Base-by-base conservation (phyloP, 2,113 vertebrate genomes). In the Phrynosoma platyrhinos region DNA sequence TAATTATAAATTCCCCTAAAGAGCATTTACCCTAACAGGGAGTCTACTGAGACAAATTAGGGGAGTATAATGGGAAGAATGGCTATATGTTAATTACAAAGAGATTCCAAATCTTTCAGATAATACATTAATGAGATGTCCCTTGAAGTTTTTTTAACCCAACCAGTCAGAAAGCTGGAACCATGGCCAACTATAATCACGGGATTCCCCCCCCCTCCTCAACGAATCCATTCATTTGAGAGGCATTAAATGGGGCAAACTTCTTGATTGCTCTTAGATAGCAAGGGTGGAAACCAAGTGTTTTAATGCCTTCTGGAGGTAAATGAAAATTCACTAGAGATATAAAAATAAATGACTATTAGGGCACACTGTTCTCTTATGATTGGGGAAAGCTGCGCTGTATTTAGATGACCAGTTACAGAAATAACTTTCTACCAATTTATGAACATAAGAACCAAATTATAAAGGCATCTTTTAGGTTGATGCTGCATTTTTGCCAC, bases 111-210 rank as follows among this genome's bases (percentile, higher is more conserved):
- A 32, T 36, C 30, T n/a, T 62, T 30, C 21, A 62, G 32, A 21
- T 32, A n/a, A 62, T 21, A 62, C 20, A 21, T 90, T 27, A 72
- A 0, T 3, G 83, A 88, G 83, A 36, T 30, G 40, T 77, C 89
- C 77, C 91, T 87, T 72, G 0, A 2, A 71, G 95, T 72, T 93
- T 89, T 93, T 64, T 42, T 88, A 80, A 82, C 88, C 85, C 21
- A 40, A 80, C 69, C 55, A 1, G 87, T 76, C 71, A 58, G 89
- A 90, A 83, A 92, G 92, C 77, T 92, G 87, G 88, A 84, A 89
- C 80, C 90, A 89, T 75, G 36, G 69, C 14, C 12, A 9, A 58
- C 36, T 62, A 52, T 87, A 86, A 95, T 96, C 92, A 2, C 91
- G 93, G 94, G 89, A 76, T 32, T 78, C 89, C 91, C 93, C 78